Evolutionary conservation across 2,888 invertebrate genomes (phyloP).

Genomic region (Axea sp.): DNA sequence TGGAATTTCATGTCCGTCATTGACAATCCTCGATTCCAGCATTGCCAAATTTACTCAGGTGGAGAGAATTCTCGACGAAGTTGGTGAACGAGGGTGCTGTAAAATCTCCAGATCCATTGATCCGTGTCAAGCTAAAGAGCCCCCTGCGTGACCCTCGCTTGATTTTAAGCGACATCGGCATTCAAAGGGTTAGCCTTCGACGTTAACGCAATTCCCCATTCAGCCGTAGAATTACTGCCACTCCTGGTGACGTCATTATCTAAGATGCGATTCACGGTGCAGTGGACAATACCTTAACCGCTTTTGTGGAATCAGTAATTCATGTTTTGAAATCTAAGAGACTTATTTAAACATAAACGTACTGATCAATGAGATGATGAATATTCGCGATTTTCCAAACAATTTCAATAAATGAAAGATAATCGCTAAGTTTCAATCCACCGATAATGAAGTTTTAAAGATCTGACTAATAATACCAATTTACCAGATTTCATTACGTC

Average conservation of each 20-base stretch:
- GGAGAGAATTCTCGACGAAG: constrained; percentile 57
- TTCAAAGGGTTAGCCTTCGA: constrained; percentile 67
- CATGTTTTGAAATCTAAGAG: constrained; percentile 34
- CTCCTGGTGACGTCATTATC: constrained; percentile 56
- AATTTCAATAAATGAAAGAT: constrained; percentile 20
- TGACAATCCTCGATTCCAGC: constrained; percentile 62
- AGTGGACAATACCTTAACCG: constrained; percentile 40
- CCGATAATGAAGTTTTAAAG: constrained; percentile 17
- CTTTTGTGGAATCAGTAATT: constrained; percentile 46
- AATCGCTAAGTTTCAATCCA: constrained; percentile 20
- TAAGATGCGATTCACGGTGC: constrained; percentile 47
- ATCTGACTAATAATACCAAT: constrained; percentile 13
- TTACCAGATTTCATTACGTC: constrained; percentile 13
- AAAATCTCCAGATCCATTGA: constrained; percentile 67
- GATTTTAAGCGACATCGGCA: constrained; percentile 60
- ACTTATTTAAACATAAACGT: constrained; percentile 13
- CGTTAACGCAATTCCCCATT: constrained; percentile 53
- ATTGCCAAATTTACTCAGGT: constrained; percentile 68
- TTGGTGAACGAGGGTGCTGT: constrained; percentile 53
- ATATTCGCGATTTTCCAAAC: constrained; percentile 3
- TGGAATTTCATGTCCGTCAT: constrained; percentile 68
- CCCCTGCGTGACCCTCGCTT: constrained; percentile 61
- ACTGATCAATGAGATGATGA: constrained; percentile 41
- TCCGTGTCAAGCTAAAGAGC: constrained; percentile 58
- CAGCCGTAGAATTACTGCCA: constrained; percentile 61